Evolutionary conservation across 2,888 invertebrate species (phyloP).

Genomic region (Homarus gammarus): DNA sequence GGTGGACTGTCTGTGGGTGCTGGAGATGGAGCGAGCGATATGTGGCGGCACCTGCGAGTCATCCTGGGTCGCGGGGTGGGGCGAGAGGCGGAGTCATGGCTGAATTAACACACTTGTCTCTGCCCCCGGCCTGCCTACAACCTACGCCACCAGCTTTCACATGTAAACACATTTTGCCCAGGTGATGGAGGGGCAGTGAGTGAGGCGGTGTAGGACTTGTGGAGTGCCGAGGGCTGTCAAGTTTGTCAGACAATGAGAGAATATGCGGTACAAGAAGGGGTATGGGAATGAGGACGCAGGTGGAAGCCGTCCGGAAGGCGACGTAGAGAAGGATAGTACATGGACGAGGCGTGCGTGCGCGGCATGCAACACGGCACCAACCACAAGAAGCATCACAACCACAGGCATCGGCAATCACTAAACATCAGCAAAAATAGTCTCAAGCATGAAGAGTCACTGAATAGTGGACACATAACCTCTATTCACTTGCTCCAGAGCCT

Average conservation of each 20-base stretch:
- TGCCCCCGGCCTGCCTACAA: not conserved
- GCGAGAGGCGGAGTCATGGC: not conserved
- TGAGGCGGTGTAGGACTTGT: not conserved
- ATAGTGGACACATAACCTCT: no score
- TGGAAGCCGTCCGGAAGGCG: constrained; percentile 35
- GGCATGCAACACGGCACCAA: constrained; percentile 52
- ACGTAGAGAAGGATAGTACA: constrained; percentile 64
- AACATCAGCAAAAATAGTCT: constrained; percentile 57
- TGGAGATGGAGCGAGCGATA: no score
- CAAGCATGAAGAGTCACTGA: constrained; percentile 54
- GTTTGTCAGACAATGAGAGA: not conserved
- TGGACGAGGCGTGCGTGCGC: constrained; percentile 50
- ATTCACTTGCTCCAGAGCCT: not conserved
- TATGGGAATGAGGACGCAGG: constrained; percentile 21
- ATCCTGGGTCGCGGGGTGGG: not conserved
- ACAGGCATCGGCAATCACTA: constrained; percentile 63
- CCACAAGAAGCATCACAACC: constrained; percentile 37
- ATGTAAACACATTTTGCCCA: not conserved
- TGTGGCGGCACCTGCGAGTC: not conserved
- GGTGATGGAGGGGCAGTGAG: not conserved
- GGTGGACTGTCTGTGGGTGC: no score
- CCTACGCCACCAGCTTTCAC: not conserved
- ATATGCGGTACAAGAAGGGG: constrained; percentile 18
- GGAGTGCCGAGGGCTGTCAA: not conserved
- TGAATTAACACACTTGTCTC: not conserved